Evolutionary conservation across 2,113 vertebrate genomes (phyloP).

Genomic region (Sinosuthora webbiana): DNA sequence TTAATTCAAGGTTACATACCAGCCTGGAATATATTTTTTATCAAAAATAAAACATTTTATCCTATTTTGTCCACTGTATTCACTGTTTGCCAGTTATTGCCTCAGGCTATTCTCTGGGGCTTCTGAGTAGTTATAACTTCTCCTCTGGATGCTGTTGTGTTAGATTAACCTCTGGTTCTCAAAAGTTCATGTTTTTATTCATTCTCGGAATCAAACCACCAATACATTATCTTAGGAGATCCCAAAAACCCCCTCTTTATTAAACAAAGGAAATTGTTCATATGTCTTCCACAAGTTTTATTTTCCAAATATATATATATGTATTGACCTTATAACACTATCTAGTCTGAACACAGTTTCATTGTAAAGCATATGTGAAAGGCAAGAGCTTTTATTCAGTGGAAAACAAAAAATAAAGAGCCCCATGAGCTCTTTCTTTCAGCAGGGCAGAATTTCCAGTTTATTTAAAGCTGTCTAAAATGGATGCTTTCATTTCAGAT

Average conservation of each 20-base stretch:
- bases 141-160: conserved; percentile 5
- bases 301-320: neutral
- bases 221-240: conserved; percentile 7
- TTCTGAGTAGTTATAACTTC: conserved; percentile 13
- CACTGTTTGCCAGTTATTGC: neutral
- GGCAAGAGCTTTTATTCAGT: neutral
- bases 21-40: neutral
- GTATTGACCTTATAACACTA: conserved; percentile 1
- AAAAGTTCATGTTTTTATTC: conserved; percentile 28
- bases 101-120: neutral
- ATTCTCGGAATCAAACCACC: conserved; percentile 8
- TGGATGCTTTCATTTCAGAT: neutral
- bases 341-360: conserved; percentile 14
- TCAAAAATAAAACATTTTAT: neutral
- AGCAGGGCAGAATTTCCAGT: neutral
- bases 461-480: conserved; percentile 8
- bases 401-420: conserved; percentile 10
- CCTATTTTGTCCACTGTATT: neutral
- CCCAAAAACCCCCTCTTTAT: neutral
- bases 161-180: conserved; percentile 47
- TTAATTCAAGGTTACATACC: neutral
- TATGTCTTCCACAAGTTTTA: neutral
- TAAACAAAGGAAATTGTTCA: conserved; percentile 60
- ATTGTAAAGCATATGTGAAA: conserved; percentile 30
- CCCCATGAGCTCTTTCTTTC: neutral